These are phyloP conservation scores for Ashinkailepas kermadecensis DNA, from an alignment of 2,888 invertebrate genomes.

Conservation along the genomic window DNA sequence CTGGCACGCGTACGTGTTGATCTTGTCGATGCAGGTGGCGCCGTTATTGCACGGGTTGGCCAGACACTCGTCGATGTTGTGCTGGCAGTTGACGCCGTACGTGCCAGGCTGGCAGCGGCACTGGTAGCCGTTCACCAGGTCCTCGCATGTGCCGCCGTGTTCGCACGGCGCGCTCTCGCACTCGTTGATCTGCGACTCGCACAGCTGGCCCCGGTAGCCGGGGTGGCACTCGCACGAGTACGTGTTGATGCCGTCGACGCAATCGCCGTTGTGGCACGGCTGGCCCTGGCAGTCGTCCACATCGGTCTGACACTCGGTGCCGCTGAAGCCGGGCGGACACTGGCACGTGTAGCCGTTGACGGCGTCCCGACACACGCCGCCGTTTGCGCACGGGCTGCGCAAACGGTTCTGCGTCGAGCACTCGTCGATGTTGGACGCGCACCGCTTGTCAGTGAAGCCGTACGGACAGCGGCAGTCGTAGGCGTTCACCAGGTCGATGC, in stretches of 20 bases:
- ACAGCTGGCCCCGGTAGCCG: slow-evolving; percentile 52
- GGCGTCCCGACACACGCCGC: slow-evolving; percentile 82
- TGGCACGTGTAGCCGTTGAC: slow-evolving; percentile 82
- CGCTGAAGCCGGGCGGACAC: slow-evolving; percentile 46
- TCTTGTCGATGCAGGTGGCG: slow-evolving; percentile 83
- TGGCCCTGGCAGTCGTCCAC: slow-evolving; percentile 34
- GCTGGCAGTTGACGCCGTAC: slow-evolving; percentile 81
- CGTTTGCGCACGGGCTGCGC: slow-evolving; percentile 84
- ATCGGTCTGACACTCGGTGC: slow-evolving; percentile 34
- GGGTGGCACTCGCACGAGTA: slow-evolving; percentile 32
- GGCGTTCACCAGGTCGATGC: slow-evolving; percentile 84
- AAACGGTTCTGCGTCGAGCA: no score
- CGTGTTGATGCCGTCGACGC: slow-evolving; percentile 32
- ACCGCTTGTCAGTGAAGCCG: slow-evolving; percentile 85
- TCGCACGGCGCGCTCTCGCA: slow-evolving; percentile 82
- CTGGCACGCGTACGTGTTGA: slow-evolving; percentile 85
- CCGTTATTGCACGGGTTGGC: slow-evolving; percentile 89
- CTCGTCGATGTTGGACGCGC: slow-evolving; percentile 68
- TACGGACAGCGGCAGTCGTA: slow-evolving; percentile 87
- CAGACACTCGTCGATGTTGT: slow-evolving; percentile 89
- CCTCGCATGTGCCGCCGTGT: slow-evolving; percentile 83
- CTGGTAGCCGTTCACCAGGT: slow-evolving; percentile 78
- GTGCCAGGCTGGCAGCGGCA: slow-evolving; percentile 87
- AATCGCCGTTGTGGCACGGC: slow-evolving; percentile 33
- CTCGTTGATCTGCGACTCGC: slow-evolving; percentile 88